A percentile compares a stretch with the other conserved stretches of the same genome.
Evolutionary conservation across 1,140 invertebrate genomes (phyloP).

Genomic region (Ericerus pela): DNA sequence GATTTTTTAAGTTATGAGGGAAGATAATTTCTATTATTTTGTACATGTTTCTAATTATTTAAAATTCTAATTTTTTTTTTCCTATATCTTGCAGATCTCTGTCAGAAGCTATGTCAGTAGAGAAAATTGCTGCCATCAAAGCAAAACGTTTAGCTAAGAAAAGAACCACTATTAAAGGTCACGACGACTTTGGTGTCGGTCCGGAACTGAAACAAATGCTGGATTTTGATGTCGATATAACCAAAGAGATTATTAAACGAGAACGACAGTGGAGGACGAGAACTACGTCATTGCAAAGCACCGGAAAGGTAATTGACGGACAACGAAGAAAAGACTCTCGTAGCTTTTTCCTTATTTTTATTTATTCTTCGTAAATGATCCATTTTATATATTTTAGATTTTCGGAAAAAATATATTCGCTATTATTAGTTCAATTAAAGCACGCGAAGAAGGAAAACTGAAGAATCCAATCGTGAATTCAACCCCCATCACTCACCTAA

Average conservation of each 20-base stretch:
- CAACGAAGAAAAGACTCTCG: no score
- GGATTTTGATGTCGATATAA: slow-evolving; percentile 90
- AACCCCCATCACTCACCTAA: slow-evolving; percentile 49
- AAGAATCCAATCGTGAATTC: slow-evolving; percentile 39
- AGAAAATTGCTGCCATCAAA: slow-evolving; percentile 95
- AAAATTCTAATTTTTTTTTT: slow-evolving; percentile 16
- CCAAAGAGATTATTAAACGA: slow-evolving; percentile 86
- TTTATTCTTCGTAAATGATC: neutral
- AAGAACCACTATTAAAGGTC: slow-evolving; percentile 86
- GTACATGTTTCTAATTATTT: slow-evolving; percentile 1
- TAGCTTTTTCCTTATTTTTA: neutral
- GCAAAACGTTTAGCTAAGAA: slow-evolving; percentile 94
- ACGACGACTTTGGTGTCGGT: slow-evolving; percentile 71
- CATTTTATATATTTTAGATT: slow-evolving; percentile 35
- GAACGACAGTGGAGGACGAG: slow-evolving; percentile 90
- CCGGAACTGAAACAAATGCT: slow-evolving; percentile 74
- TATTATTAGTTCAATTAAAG: slow-evolving; percentile 79
- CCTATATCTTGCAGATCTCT: slow-evolving; percentile 59
- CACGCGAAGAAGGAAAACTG: slow-evolving; percentile 73
- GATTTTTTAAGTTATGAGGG: no score
- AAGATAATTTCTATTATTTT: no score
- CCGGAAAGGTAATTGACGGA: slow-evolving; percentile 55
- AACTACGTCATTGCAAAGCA: slow-evolving; percentile 87
- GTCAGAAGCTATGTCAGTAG: slow-evolving; percentile 90
- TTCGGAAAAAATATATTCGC: slow-evolving; percentile 92